These are phyloP conservation scores for Reticulitermes lucifugus DNA, from an alignment of 2,888 invertebrate species.

Conservation along the genomic window DNA sequence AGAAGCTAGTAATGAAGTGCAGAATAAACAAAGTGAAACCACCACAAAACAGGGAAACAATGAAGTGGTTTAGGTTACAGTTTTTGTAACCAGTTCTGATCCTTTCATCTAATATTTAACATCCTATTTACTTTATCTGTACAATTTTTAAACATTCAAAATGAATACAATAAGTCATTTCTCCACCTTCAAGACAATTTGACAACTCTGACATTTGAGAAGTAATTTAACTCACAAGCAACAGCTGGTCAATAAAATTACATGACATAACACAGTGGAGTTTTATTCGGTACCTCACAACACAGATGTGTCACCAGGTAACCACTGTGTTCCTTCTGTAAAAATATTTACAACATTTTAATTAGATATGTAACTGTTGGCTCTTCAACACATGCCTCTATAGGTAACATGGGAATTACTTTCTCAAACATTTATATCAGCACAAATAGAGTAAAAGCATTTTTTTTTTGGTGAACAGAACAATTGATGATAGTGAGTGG, in stretches of 20 bases:
- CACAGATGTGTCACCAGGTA: background rate
- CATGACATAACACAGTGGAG: background rate
- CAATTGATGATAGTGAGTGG: background rate
- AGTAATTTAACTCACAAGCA: background rate
- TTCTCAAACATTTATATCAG: background rate
- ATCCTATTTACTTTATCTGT: background rate
- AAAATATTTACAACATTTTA: background rate
- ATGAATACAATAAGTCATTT: background rate
- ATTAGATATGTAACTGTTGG: background rate
- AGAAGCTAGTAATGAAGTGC: background rate
- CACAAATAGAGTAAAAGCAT: background rate
- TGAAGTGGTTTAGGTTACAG: slow-evolving; percentile 23
- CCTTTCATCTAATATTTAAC: background rate
- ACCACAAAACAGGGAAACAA: slow-evolving; percentile 33
- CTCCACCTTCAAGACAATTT: background rate
- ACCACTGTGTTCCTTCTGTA: background rate
- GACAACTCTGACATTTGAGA: background rate
- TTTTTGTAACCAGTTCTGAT: background rate
- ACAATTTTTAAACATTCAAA: background rate
- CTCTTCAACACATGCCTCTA: background rate
- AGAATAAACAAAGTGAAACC: slow-evolving; percentile 24
- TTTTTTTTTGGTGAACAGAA: background rate
- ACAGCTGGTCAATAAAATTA: background rate
- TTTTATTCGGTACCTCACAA: background rate
- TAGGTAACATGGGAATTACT: background rate